Base-by-base conservation (phyloP, 2,888 invertebrate genomes). In the Mimachlamys varia region DNA sequence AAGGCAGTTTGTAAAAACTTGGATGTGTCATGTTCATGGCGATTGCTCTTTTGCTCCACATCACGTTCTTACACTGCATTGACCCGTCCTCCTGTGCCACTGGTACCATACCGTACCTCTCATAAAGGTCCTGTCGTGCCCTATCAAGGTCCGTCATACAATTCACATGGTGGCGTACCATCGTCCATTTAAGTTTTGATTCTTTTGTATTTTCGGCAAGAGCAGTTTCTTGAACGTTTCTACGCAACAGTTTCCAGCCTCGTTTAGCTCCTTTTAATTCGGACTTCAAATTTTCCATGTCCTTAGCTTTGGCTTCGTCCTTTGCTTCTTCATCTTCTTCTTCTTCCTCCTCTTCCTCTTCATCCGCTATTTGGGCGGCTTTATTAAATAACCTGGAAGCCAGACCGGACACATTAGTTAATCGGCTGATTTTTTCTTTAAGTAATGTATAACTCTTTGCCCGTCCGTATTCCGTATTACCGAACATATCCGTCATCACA, bases 41-140 rank as follows among this genome's bases (percentile, higher is more conserved):
- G 19, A 90, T 90, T 5, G 94, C 94, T 17, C 94, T 92, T 22
- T 95, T 93, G 92, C 95, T 95, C 89, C 95, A 93, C 95, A 95
- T 95, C 19, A 92, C 92, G 92, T 95, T 95, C 88, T 94, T 94
- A 91, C 93, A 94, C 12, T 94, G 93, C 19, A 93, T 90, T 0
- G 91, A 92, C 17, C 95, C 95, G 38, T 95, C 94, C 4, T 92
- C 92, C 44, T 91, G 90, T 0, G 93, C 88, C 0, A 92, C 93
- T 5, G 95, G 95, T 17, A 95, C 90, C 27, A 95, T 91, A 7
- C 95, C 95, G 89, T 95, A 95, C 33, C 95, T 88, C 89, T 94
- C 92, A 91, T 95, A 95, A 76, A 95, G 91, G 89, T 95, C 95
- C 89, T 92, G 90, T 38, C 95, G 92, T 15, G 94, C 92, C 55